These are phyloP conservation scores for Cerastis rubricosa DNA, from an alignment of 2,888 invertebrate genomes.

Conservation along the genomic window DNA sequence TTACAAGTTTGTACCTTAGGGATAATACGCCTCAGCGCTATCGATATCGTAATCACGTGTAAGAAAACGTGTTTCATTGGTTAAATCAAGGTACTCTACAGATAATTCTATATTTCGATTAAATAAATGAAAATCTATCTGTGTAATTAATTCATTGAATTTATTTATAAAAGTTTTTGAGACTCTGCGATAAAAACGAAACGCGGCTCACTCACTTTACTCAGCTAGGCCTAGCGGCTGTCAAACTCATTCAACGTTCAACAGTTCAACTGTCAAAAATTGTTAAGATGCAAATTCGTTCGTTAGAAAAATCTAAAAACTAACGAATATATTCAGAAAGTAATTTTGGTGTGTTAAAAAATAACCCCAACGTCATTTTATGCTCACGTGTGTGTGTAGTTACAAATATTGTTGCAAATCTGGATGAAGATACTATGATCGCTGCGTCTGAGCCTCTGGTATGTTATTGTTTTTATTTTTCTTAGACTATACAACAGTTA, in stretches of 20 bases:
- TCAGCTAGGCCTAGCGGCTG: slow-evolving; percentile 49
- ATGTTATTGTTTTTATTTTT: slow-evolving; percentile 69
- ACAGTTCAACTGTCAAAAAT: slow-evolving; percentile 20
- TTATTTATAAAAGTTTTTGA: too few species aligned
- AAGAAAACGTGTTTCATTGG: slow-evolving; percentile 1
- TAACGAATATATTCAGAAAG: slow-evolving; percentile 15
- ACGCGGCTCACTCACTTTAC: not conserved
- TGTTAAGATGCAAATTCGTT: slow-evolving; percentile 25
- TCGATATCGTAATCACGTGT: slow-evolving; percentile 1
- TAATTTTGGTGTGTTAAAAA: slow-evolving; percentile 28
- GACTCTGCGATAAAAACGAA: not conserved
- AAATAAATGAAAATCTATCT: not conserved
- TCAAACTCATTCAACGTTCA: slow-evolving; percentile 7
- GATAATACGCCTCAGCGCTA: too few species aligned
- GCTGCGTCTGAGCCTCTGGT: slow-evolving; percentile 98
- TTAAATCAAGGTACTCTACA: not conserved
- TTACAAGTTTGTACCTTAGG: too few species aligned
- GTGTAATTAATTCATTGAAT: not conserved
- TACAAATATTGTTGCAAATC: slow-evolving; percentile 92
- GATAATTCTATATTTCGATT: not conserved
- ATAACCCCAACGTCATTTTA: slow-evolving; percentile 55
- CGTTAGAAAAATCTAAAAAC: slow-evolving; percentile 33
- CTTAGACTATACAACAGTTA: not conserved
- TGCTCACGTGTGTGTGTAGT: slow-evolving; percentile 73
- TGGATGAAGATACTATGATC: slow-evolving; percentile 97